Base-by-base conservation (phyloP, 2,888 invertebrate species). In the Uloborus plumipes region DNA sequence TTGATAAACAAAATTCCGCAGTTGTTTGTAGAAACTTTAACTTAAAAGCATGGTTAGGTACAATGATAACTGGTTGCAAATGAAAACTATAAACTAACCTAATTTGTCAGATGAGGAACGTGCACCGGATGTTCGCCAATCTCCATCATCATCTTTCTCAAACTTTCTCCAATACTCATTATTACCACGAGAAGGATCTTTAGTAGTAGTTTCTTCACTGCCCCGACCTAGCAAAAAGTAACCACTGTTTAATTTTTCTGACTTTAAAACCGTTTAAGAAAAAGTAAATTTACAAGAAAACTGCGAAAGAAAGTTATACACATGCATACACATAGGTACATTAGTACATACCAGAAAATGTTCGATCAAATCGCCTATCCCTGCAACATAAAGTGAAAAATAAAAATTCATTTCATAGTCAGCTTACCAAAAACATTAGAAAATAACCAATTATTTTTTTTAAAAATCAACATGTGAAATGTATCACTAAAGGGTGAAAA, bases 101-200 rank as follows among this genome's bases (percentile, higher is more conserved):
- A 92, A 92, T 88, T 92, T 92, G 83, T 91, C 92, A 49, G 75
- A 50, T 39, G 39, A 39, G 14, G 88, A 88, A 86, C 89, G 89
- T 51, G 86, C 84, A 59, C 89, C 89, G 69, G 90, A 88, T 20
- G 88, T 88, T 77, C 91, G 88, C 91, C 92, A 91, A 51, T 81
- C 80, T 4, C 62, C 64, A n/a, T 81, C 88, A 31, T 89, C 89
- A 58, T 88, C 89, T 55, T 89, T 89, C 85, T 88, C 89, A 86
- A 89, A 90, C 26, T 84, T 85, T 51, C 86, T 70, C 80, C 86
- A 86, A 31, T 82, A 74, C n/a, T 85, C 84, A 59, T 70, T 66
- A 20, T 72, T 51, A 31, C 61, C 88, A 85, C 75, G 87, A 86
- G 85, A 86, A 87, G 55, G 87, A 86, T 84, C 88, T 86, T 67